Base-by-base conservation (phyloP, 2,888 invertebrate species). In the Carabus problematicus region DNA sequence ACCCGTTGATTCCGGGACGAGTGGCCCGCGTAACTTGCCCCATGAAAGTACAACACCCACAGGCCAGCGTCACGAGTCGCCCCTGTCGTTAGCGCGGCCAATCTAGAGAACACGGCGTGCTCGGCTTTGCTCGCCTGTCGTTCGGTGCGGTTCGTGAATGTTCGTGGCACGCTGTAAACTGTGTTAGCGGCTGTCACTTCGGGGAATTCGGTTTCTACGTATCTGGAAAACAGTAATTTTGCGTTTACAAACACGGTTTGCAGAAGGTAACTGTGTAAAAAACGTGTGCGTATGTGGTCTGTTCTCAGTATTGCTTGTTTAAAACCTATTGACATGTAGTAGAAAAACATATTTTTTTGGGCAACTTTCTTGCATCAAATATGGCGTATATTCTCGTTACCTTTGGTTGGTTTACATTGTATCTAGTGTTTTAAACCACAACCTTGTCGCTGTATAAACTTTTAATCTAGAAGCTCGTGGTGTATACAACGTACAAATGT, bases 1-100 rank as follows among this genome's bases (percentile, higher is more conserved):
- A 77, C 72, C 68, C 80, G 73, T 45, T 77, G 78, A 64, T 79
- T 79, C 29, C 79, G 73, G 66, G 74, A 76, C 8, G 80, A 80
- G 55, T 76, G 75, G 16, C 80, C 81, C 0, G 78, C 80, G 41
- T 81, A 81, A 47, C 74, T 75, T 8, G 78, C 76, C 14, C 77
- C 78, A 68, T 81, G 80, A 64, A 80, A 80, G 70, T 78, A 80
- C 39, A 74, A 74, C 71, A 79, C 72, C 80, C 80, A 81, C 11
- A 80, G 70, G 16, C 76, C 75, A 6, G 71, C 56, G 8, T 72
- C 42, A 9, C 68, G 64, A 11, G 52, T 62, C 16, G 72, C 56
- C 2, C 60, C 69, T 9, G 49, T 43, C 6, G n/a, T n/a, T n/a
- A 79, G 71, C 9, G 73, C 75, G 19, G 72, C 72, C 47, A 80